These are phyloP conservation scores for Cecidostiba fungosa DNA, from an alignment of 2,888 invertebrate genomes.

Conservation along the genomic window DNA sequence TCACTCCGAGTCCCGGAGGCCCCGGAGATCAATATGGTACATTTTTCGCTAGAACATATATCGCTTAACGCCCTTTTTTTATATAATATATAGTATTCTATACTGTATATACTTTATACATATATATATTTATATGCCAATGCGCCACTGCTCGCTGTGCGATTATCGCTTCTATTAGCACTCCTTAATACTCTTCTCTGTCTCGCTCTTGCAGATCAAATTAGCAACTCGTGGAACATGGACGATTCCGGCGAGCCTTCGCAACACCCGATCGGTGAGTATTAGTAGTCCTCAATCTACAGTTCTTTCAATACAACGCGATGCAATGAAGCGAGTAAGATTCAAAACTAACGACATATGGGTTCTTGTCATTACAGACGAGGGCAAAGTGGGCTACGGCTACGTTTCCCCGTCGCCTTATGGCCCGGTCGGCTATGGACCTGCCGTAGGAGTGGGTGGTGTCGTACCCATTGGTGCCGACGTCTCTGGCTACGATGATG, in stretches of 20 bases:
- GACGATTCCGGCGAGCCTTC: conserved; percentile 79
- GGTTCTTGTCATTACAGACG: conserved; percentile 78
- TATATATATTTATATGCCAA: background rate
- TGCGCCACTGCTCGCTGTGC: conserved; percentile 10
- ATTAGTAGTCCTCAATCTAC: background rate
- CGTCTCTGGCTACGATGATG: conserved; percentile 77
- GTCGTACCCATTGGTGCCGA: conserved; percentile 76
- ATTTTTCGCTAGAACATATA: conserved; percentile 65
- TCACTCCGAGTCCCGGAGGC: conserved; percentile 85
- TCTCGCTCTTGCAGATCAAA: conserved; percentile 75
- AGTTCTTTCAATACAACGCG: background rate
- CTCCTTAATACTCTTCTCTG: background rate
- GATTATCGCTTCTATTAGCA: conserved; percentile 46
- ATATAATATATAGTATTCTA: background rate
- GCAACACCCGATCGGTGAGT: conserved; percentile 78
- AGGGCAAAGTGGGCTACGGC: conserved; percentile 84
- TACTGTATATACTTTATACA: background rate
- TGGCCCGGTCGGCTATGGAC: conserved; percentile 80
- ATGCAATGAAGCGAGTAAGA: background rate
- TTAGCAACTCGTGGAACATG: conserved; percentile 80
- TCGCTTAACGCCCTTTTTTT: conserved; percentile 19
- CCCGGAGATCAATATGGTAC: conserved; percentile 84
- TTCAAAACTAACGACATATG: conserved; percentile 36
- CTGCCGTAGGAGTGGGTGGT: conserved; percentile 75
- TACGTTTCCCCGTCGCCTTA: conserved; percentile 86